Conservation (phyloP, 2,113 vertebrate species). For the Clarias magur region DNA sequence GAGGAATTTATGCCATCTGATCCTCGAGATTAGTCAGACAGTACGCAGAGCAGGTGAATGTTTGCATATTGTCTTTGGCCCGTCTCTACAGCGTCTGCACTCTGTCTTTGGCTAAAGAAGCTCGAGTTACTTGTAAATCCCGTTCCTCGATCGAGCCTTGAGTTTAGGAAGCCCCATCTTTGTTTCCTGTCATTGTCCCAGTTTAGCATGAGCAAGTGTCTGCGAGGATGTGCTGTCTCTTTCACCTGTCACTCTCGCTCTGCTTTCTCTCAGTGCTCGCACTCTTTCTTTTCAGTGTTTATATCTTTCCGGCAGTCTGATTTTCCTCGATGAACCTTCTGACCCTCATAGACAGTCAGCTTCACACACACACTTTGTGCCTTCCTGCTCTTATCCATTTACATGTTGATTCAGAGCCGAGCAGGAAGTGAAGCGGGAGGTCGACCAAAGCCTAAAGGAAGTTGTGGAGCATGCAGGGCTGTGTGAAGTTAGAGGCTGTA, state of each 20-base stretch:
- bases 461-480: conserved; percentile 45
- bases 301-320: neutral
- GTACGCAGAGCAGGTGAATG: neutral
- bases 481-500: conserved; percentile 34
- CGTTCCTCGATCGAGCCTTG: conserved; percentile 23
- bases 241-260: conserved; percentile 21
- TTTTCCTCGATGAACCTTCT: conserved; percentile 28
- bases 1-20: neutral
- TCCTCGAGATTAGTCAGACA: neutral
- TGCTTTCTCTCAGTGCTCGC: conserved; percentile 1
- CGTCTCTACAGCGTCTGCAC: neutral
- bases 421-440: conserved; percentile 47
- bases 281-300: conserved; percentile 13
- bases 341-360: conserved; percentile 36
- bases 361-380: neutral
- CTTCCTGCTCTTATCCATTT: conserved; percentile 42
- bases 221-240: conserved; percentile 37
- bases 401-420: conserved; percentile 48
- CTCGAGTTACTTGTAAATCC: neutral
- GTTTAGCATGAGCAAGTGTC: conserved; percentile 7
- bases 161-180: conserved; percentile 10
- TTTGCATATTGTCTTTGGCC: conserved; percentile 11
- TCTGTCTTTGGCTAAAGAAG: conserved; percentile 26
- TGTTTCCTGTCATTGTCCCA: conserved; percentile 46
- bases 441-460: conserved; percentile 45